Conservation (phyloP, 2,797 vertebrate genomes). For the Poliocrania exsul region DNA sequence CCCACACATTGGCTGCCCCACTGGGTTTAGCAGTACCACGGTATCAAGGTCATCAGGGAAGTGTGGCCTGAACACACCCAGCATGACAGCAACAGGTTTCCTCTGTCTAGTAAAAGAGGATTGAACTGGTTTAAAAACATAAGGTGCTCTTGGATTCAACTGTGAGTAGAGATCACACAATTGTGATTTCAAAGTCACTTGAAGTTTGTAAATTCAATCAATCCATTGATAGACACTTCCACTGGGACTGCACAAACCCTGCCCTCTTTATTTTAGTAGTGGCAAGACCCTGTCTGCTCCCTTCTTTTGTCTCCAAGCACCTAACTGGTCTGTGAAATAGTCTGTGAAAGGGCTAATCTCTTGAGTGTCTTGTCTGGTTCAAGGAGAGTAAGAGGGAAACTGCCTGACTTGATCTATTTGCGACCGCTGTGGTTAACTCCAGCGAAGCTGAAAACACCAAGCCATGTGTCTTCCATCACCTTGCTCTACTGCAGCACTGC, state of each 20-base stretch:
- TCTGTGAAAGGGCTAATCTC: neutral
- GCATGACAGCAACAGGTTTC: neutral
- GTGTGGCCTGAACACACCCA: neutral
- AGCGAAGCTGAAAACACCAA: rapidly evolving
- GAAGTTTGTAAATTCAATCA: neutral
- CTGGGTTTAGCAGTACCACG: neutral
- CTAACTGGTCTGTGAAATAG: neutral
- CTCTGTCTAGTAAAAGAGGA: neutral
- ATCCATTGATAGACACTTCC: neutral
- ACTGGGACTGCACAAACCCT: rapidly evolving
- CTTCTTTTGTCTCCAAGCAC: neutral
- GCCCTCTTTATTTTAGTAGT: neutral
- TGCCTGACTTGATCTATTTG: neutral
- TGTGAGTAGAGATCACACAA: neutral
- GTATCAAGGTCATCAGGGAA: neutral
- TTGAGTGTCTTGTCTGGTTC: neutral
- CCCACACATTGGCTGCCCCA: neutral
- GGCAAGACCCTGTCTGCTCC: neutral
- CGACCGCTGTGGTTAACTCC: neutral
- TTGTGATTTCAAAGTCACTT: neutral
- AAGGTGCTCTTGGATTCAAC: neutral
- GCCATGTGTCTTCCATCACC: neutral
- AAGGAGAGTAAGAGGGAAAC: neutral
- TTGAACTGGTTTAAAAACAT: neutral
- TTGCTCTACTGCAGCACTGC: neutral